A percentile compares a stretch with the other conserved stretches of the same genome.
phyloP scores from a whole-genome alignment of 2,888 invertebrate species.

The Lithosia quadra region DNA sequence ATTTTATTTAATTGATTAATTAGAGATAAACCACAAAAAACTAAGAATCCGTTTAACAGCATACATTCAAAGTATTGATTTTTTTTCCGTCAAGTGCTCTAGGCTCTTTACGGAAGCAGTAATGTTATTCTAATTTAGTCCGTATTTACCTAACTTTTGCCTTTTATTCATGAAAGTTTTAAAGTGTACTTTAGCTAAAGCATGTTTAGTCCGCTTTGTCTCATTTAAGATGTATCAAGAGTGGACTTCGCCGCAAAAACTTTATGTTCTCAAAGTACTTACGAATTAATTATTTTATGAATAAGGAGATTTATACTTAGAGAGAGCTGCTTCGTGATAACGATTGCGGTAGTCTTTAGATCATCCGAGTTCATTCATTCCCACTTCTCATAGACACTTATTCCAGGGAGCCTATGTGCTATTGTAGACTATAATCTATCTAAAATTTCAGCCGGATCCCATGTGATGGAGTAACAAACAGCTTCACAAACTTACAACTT shows the following conservation, averaged over 20 bases:
- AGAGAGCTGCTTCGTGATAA: background rate
- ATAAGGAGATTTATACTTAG: background rate
- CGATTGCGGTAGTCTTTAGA: background rate
- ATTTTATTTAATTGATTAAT: no score
- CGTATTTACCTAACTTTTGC: background rate
- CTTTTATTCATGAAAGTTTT: conserved; percentile 4
- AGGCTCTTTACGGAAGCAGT: background rate
- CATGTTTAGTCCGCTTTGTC: background rate
- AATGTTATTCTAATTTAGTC: conserved; percentile 4
- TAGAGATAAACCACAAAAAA: background rate
- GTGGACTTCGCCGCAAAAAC: background rate
- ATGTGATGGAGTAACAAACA: no score
- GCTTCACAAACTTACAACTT: no score
- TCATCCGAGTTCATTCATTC: no score
- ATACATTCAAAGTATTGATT: background rate
- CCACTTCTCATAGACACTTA: no score
- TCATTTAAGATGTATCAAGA: conserved; percentile 1
- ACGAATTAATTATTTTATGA: background rate
- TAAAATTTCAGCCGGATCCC: no score
- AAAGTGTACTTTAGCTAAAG: conserved; percentile 1
- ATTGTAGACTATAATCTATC: no score
- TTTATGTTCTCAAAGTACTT: background rate
- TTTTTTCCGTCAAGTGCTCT: background rate
- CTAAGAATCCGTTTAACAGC: no score
- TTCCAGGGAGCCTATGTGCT: no score